A percentile compares a stretch with the other conserved stretches of the same genome.
Evolutionary conservation across 2,888 invertebrate species (phyloP).

Genomic region (Aproaerema taeniolella): DNA sequence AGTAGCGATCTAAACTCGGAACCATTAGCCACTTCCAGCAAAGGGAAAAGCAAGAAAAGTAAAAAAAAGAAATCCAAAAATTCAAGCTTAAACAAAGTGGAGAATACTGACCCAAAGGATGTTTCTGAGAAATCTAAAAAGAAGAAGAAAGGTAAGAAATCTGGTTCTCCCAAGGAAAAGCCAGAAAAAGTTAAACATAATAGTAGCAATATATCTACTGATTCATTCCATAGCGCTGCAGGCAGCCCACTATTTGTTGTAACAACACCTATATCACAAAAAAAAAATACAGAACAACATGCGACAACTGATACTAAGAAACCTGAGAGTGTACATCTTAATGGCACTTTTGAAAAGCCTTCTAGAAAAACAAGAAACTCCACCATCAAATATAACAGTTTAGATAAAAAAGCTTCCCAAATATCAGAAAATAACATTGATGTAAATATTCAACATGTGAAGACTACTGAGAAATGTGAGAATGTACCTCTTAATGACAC

Average conservation of each 20-base stretch:
- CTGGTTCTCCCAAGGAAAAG: constrained; percentile 24
- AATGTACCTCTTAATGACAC: constrained; percentile 19
- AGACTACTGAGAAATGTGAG: too few relatives aligned
- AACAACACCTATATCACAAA: constrained; percentile 4
- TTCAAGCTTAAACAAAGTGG: constrained; percentile 20
- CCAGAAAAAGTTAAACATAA: constrained; percentile 25
- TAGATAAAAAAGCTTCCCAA: neutral
- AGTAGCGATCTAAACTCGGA: too few relatives aligned
- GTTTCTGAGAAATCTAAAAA: constrained; percentile 23
- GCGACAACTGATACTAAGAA: too few relatives aligned
- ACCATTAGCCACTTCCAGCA: too few relatives aligned
- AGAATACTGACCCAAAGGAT: constrained; percentile 24
- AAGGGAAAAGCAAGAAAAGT: constrained; percentile 24
- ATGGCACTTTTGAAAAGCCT: constrained; percentile 14
- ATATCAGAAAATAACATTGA: constrained; percentile 18
- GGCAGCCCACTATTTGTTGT: constrained; percentile 39
- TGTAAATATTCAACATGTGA: too few relatives aligned
- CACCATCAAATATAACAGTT: neutral
- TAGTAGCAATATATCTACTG: constrained; percentile 38
- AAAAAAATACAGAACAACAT: constrained; percentile 9
- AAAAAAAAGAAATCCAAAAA: constrained; percentile 34
- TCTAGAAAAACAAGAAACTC: neutral
- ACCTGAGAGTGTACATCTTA: constrained; percentile 1
- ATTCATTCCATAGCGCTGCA: constrained; percentile 61
- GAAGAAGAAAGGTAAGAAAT: constrained; percentile 35